Base-by-base conservation (phyloP, 2,888 invertebrate species). In the Lasioglossum calceatum region DNA sequence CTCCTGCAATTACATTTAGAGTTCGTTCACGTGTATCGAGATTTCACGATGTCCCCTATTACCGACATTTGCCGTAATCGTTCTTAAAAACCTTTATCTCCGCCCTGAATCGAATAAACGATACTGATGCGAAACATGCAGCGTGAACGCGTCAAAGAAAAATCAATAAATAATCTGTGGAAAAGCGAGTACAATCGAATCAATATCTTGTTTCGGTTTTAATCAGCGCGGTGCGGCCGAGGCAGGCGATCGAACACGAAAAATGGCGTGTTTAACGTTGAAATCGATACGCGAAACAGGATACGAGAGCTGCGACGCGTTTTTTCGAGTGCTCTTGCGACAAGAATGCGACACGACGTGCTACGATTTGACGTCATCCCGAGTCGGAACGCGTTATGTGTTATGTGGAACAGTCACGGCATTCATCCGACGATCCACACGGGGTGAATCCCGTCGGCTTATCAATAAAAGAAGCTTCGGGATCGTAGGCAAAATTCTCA, bases 361-460 rank as follows among this genome's bases (percentile, higher is more conserved):
- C 82, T 81, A 72, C 79, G 67, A 79, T 84, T 90, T 78, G 90
- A 90, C 89, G 91, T 89, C 87, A 84, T 82, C 84, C 50, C 67
- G 72, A 84, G 73, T 47, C 73, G 88, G 73, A 77, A 81, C 89
- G 82, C 79, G 84, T 61, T 74, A 77, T 71, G 76, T 50, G 82
- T 61, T 74, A 79, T 73, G 74, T 58, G 78, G 73, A 90, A 90
- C 90, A 90, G 84, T 85, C 73, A 36, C n/a, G 75, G 86, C 89
- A 90, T 91, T 90, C 89, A 91, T 89, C 36, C 77, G 44, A 61
- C 77, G 81, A 86, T 86, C 47, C 82, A 61, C 76, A 70, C 71
- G 72, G 72, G 74, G 70, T 77, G 70, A 84, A 90, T 85, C 76
- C 44, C 82, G 78, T 19, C 70, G 67, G 75, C 47, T 85, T 87